Evolutionary conservation across 2,113 vertebrate species (phyloP).

Genomic region (Onychostoma macrolepis): DNA sequence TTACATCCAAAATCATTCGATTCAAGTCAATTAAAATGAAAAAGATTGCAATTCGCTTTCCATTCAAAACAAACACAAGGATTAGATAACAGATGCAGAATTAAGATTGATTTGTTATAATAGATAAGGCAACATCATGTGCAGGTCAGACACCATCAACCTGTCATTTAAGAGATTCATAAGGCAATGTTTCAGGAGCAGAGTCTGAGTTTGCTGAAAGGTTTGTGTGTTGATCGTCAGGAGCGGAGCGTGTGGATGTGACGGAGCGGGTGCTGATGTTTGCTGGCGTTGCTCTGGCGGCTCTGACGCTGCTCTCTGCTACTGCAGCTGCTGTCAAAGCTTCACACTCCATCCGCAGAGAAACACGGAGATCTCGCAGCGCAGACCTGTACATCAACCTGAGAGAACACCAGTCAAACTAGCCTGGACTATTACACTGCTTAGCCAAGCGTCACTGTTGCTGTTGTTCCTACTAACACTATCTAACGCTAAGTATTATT

Average conservation of each 20-base stretch:
- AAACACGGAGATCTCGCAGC: not conserved
- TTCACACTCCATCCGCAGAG: not conserved
- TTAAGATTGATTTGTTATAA: no score
- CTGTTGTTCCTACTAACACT: not conserved
- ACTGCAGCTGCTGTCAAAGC: conserved; percentile 1
- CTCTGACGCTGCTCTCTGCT: conserved; percentile 14
- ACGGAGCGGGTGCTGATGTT: conserved; percentile 32
- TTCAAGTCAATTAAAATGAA: no score
- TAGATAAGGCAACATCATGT: no score
- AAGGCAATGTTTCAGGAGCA: not conserved
- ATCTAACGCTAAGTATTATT: no score
- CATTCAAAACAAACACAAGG: no score
- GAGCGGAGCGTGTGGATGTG: not conserved
- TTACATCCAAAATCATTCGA: not conserved
- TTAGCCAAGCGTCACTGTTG: not conserved
- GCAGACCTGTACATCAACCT: not conserved
- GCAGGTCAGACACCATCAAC: no score
- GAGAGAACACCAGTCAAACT: not conserved
- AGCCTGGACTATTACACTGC: not conserved
- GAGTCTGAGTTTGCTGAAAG: not conserved
- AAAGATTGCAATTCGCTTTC: no score
- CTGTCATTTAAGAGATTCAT: no score
- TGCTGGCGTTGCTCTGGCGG: conserved; percentile 12
- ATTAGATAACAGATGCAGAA: no score
- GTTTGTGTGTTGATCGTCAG: not conserved